Base-by-base conservation (phyloP, 2,797 vertebrate species). In the Triplophysa yarkandensis region DNA sequence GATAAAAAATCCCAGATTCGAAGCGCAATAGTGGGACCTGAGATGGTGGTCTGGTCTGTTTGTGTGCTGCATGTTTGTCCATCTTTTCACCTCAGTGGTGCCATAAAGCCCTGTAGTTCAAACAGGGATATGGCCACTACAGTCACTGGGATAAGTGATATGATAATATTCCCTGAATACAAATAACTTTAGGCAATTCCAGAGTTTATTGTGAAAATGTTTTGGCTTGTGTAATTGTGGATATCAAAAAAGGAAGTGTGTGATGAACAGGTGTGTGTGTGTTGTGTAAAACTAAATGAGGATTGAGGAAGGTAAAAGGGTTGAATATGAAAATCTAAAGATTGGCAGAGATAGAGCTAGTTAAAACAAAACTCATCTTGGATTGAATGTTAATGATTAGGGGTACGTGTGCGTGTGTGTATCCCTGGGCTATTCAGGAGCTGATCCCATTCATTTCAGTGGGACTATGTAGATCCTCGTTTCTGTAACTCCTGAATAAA, bases 401-500 rank as follows among this genome's bases (percentile, higher is more conserved):
- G 61, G 68, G 30, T 54, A 67, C 55, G 46, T 52, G 21, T 54
- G 43, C 43, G 63, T 63, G 39, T 58, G 30, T 63, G 48, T 58
- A 61, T 88, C 88, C 83, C 84, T 87, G 87, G 85, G 87, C 86
- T 87, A 85, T 67, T 74, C 77, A 78, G 78, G 85, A 86, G 76
- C 82, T 78, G 78, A 80, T 81, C 52, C 83, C 83, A 16, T 82
- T 82, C 80, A 68, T 85, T 62, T 30, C 19, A 76, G 74, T 79
- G 83, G 77, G 85, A 90, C 87, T 94, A 96, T 86, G 93, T 94
- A 1, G 83, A 84, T 66, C 89, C 89, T 87, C 91, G 91, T 83
- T 95, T 95, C 84, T 94, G 93, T 87, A 98, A 89, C 89, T 96
- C 95, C 85, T 92, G 92, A 85, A 95, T 83, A 76, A 97, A 94